A percentile compares a stretch with the other conserved stretches of the same genome.
These are phyloP conservation scores for Helostoma temminkii DNA, from an alignment of 2,797 vertebrate genomes.

Conservation along the genomic window DNA sequence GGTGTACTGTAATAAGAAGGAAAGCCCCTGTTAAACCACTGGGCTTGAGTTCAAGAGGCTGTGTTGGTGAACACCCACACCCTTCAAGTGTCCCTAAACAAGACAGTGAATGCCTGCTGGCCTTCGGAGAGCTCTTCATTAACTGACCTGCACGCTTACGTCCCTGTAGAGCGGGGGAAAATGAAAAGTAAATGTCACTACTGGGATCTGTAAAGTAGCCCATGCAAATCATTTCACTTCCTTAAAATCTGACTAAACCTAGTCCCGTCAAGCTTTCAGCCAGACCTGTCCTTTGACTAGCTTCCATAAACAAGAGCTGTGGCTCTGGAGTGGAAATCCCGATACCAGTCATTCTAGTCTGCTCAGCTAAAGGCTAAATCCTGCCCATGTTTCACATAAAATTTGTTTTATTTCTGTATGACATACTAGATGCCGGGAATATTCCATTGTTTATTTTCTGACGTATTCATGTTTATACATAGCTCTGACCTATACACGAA, in stretches of 20 bases:
- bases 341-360: neutral
- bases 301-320: constrained; percentile 5
- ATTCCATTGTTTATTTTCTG: neutral
- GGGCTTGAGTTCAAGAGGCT: constrained; percentile 29
- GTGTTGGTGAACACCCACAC: constrained; percentile 52
- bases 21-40: constrained; percentile 56
- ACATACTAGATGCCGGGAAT: neutral
- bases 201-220: constrained; percentile 70
- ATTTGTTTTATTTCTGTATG: neutral
- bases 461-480: neutral
- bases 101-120: constrained; percentile 34
- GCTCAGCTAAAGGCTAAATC: constrained; percentile 3
- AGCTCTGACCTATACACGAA: constrained; percentile 19
- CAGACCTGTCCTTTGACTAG: neutral
- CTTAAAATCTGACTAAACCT: constrained; percentile 42
- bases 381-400: neutral
- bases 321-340: constrained; percentile 24
- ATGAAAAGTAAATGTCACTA: constrained; percentile 65
- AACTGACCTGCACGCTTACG: constrained; percentile 41
- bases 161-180: constrained; percentile 33
- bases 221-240: constrained; percentile 67
- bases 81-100: constrained; percentile 50
- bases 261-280: constrained; percentile 30
- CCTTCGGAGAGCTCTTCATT: constrained; percentile 61
- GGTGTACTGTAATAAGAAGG: constrained; percentile 35